These are phyloP conservation scores for Nesogale talazaci DNA, from an alignment of 2,113 vertebrate genomes.

Conservation along the genomic window DNA sequence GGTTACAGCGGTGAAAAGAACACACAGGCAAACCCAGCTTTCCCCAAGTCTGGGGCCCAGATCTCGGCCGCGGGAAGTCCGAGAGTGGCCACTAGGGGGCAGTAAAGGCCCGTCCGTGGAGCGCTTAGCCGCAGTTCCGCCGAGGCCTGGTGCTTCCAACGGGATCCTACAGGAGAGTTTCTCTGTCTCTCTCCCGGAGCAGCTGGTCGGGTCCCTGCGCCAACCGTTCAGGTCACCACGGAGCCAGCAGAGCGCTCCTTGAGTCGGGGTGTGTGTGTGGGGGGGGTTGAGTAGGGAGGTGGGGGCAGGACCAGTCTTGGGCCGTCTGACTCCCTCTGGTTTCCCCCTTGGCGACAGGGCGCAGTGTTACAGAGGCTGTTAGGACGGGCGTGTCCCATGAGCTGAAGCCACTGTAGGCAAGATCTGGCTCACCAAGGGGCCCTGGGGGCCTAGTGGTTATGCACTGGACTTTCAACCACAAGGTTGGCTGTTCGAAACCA, in stretches of 20 bases:
- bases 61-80: neutral
- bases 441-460: too few relatives aligned
- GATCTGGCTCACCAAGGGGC: neutral
- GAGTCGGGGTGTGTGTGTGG: neutral
- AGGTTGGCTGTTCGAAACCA: too few relatives aligned
- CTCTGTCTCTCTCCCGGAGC: neutral
- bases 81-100: constrained; percentile 74
- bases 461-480: too few relatives aligned
- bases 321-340: neutral
- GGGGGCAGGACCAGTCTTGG: neutral
- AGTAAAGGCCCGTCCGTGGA: neutral
- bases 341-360: neutral
- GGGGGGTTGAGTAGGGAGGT: neutral
- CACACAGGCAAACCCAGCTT: neutral
- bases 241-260: neutral
- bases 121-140: neutral
- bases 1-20: neutral
- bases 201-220: neutral
- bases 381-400: neutral
- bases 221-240: neutral
- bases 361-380: neutral
- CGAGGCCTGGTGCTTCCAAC: too few relatives aligned
- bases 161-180: too few relatives aligned
- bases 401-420: neutral
- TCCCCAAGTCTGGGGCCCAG: neutral